Base-by-base conservation (phyloP, 2,888 invertebrate genomes). In the Amphiduros pacificus region DNA sequence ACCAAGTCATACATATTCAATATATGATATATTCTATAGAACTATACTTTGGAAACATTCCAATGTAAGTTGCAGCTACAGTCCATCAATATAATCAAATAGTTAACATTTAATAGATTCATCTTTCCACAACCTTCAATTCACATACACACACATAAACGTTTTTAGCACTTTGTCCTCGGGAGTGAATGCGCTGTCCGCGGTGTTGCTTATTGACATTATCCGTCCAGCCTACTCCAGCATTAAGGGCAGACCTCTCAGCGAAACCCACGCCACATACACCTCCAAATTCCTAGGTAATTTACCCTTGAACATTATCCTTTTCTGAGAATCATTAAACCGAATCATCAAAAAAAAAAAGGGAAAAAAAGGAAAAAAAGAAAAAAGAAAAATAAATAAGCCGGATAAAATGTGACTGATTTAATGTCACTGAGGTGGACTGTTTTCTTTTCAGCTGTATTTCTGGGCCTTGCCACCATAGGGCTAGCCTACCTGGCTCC, bases 111-210 rank as follows among this genome's bases (percentile, higher is more conserved):
- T 36, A 36, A 9, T 14, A 14, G 9, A 36, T 36, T 14, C 9
- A 14, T 36, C 36, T 36, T 36, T 17, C 17, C 36, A 17, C 36
- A 36, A 36, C 17, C 36, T 11, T 36, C 14, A 9, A 36, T 36
- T 11, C 36, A 36, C 36, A 14, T 36, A 36, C 9, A 36, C 9
- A 36, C 14, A 36, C 36, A 14, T 11, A 11, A 11, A 36, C 14
- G 36, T 36, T 36, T 11, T 14, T 11, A 11, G 14, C 36, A 36
- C 95, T 9, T 93, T 96, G 17, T 94, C 94, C 0, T 91, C 94
- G 28, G 94, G 94, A 0, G 83, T 95, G 61, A 95, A 94, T 78
- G 94, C 94, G 1, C 83, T 96, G 65, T 90, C 95, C 0, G 93
- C 95, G 1, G 91, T 94, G 31, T 90, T 92, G 1, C 89, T 92